phyloP scores from a whole-genome alignment of 2,797 vertebrate genomes.

The Phataginus tetradactyla region DNA sequence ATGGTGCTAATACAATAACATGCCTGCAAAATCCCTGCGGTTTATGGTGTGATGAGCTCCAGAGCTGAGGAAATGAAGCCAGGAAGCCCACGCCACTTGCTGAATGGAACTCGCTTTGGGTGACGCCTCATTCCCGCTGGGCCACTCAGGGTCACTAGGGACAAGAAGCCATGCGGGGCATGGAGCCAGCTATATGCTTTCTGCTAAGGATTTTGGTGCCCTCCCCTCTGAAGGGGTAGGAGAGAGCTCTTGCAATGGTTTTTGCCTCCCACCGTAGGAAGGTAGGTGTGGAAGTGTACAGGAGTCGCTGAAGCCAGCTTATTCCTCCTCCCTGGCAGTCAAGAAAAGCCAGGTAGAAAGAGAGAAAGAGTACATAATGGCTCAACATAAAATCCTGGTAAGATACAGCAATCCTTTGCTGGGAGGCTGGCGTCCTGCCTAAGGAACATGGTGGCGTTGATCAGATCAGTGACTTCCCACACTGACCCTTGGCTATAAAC shows the following conservation, averaged over 20 bases:
- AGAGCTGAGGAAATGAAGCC: constrained; percentile 47
- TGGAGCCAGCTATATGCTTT: neutral
- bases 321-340: neutral
- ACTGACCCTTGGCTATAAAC: neutral
- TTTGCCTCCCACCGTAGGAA: neutral
- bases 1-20: constrained; percentile 71
- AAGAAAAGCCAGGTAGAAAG: constrained; percentile 39
- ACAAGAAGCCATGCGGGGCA: neutral
- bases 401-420: neutral
- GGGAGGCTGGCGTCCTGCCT: constrained; percentile 13
- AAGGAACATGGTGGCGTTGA: neutral
- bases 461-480: neutral
- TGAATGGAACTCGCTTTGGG: constrained; percentile 19
- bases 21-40: constrained; percentile 60
- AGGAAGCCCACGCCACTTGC: constrained; percentile 2
- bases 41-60: constrained; percentile 59
- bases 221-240: neutral
- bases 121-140: constrained; percentile 5
- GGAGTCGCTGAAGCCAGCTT: neutral
- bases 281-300: neutral
- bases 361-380: neutral
- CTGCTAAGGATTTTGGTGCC: neutral
- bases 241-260: neutral
- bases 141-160: neutral
- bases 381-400: neutral